Evolutionary conservation across 2,888 invertebrate species (phyloP).

Genomic region (Helleia helle): DNA sequence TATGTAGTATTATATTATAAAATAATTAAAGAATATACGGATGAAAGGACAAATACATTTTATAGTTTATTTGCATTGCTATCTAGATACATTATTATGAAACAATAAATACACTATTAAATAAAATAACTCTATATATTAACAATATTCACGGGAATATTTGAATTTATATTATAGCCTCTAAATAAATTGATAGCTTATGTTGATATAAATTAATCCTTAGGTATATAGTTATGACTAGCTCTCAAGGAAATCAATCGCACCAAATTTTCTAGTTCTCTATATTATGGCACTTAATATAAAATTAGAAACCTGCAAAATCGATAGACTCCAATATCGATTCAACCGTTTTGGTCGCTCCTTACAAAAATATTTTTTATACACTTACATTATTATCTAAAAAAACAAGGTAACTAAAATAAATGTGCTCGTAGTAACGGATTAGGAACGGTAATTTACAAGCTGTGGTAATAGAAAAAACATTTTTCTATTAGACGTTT

Average conservation of each 20-base stretch:
- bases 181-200: conserved; percentile 20
- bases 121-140: neutral
- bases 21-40: no score
- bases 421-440: conserved; percentile 23
- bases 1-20: no score
- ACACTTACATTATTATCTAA: neutral
- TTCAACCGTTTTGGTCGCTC: conserved; percentile 7
- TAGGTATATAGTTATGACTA: conserved; percentile 48
- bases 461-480: no score
- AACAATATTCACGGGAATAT: neutral
- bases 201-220: conserved; percentile 15
- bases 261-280: conserved; percentile 41
- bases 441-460: conserved; percentile 21
- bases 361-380: conserved; percentile 10
- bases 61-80: no score
- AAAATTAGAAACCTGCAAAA: neutral
- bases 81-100: no score
- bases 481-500: no score
- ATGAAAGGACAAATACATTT: no score
- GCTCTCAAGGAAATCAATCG: conserved; percentile 52
- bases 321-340: conserved; percentile 7
- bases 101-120: no score
- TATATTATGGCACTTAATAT: conserved; percentile 24
- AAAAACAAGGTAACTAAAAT: conserved; percentile 9
- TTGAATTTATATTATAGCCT: neutral